Evolutionary conservation across 2,113 vertebrate genomes (phyloP).

Genomic region (Antennarius striatus): DNA sequence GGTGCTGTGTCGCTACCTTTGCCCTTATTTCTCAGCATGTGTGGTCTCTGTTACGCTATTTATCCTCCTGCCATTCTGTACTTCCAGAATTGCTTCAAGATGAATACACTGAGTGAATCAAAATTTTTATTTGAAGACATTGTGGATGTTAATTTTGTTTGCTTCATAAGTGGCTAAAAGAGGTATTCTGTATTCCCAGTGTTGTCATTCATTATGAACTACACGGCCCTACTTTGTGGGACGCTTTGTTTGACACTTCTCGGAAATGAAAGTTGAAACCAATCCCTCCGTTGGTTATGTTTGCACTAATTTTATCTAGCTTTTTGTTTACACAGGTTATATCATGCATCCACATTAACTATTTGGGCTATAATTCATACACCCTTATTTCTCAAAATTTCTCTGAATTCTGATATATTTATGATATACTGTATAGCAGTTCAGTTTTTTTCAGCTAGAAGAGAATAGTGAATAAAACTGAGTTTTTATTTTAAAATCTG

Average conservation of each 20-base stretch:
- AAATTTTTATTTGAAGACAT: no score
- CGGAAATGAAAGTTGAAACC: constrained; percentile 29
- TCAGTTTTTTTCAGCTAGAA: no score
- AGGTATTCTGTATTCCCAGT: no score
- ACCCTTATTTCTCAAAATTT: no score
- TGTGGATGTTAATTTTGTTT: no score
- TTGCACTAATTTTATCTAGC: constrained; percentile 30
- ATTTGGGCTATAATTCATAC: background rate
- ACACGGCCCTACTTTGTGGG: constrained; percentile 44
- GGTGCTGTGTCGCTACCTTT: constrained; percentile 17
- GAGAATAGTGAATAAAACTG: no score
- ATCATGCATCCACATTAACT: background rate
- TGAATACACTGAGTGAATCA: no score
- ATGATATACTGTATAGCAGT: no score
- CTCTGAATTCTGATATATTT: no score
- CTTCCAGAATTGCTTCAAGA: constrained; percentile 42
- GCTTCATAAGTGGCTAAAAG: no score
- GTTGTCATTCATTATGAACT: constrained; percentile 8
- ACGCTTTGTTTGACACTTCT: constrained; percentile 46
- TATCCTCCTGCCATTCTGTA: constrained; percentile 58
- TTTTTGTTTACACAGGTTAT: constrained; percentile 19
- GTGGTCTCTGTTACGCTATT: constrained; percentile 61
- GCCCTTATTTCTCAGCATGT: constrained; percentile 48
- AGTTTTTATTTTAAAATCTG: no score
- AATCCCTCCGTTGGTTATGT: constrained; percentile 44